phyloP scores from a whole-genome alignment of 2,888 invertebrate genomes.

The Tenodera sinensis region DNA sequence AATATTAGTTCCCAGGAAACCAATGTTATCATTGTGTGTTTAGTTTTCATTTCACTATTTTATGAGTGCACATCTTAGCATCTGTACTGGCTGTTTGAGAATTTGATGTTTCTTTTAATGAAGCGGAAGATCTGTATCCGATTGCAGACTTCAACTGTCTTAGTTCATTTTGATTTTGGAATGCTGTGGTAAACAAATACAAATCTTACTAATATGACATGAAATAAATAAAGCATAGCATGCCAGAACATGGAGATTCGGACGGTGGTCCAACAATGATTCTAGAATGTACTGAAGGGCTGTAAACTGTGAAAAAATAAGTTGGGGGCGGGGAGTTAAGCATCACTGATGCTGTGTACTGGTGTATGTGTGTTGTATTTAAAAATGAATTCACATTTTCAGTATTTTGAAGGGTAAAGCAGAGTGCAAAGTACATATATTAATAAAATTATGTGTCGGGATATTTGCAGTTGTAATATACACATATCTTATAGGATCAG shows the following conservation, averaged over 20 bases:
- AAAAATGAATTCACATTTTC: too few species aligned
- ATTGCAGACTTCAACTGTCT: not conserved
- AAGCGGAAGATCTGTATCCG: not conserved
- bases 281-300: not conserved
- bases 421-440: too few species aligned
- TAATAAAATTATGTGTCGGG: too few species aligned
- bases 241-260: not conserved
- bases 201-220: too few species aligned
- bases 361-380: too few species aligned
- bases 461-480: too few species aligned
- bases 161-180: not conserved
- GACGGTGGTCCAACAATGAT: not conserved
- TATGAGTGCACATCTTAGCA: not conserved
- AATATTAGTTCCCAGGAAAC: not conserved
- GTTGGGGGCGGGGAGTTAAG: too few species aligned
- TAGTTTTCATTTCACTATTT: not conserved
- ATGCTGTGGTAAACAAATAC: not conserved
- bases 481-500: too few species aligned
- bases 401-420: too few species aligned
- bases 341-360: too few species aligned
- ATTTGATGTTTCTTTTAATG: not conserved
- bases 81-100: not conserved
- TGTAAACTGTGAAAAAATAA: too few species aligned
- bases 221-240: not conserved
- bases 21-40: not conserved